These are phyloP conservation scores for Sinonovacula constricta DNA, from an alignment of 1,140 invertebrate genomes.

Conservation along the genomic window DNA sequence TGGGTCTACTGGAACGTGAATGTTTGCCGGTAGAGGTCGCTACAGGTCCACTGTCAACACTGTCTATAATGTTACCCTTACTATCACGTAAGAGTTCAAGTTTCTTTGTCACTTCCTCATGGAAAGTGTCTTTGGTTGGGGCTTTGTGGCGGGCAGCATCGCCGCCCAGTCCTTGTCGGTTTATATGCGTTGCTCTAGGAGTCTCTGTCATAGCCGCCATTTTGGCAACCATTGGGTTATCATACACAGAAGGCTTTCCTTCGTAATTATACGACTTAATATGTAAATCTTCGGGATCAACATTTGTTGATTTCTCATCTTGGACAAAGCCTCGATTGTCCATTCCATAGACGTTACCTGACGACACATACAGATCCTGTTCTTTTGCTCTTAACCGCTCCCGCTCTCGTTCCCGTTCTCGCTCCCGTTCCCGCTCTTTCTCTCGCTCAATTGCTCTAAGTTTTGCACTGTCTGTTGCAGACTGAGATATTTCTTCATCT, in stretches of 20 bases:
- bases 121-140: constrained; percentile 9
- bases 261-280: constrained; percentile 38
- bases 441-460: constrained; percentile 42
- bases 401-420: constrained; percentile 10
- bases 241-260: constrained; percentile 33
- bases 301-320: constrained; percentile 17
- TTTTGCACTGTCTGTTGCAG: constrained; percentile 53
- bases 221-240: constrained; percentile 43
- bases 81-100: constrained; percentile 22
- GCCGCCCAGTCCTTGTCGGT: constrained; percentile 8
- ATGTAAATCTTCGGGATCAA: constrained; percentile 31
- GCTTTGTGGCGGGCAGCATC: neutral
- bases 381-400: neutral
- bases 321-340: constrained; percentile 37
- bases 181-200: constrained; percentile 33
- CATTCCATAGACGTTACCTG: neutral
- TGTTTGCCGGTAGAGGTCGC: constrained; percentile 42
- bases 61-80: constrained; percentile 4
- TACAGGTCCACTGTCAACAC: constrained; percentile 10
- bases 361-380: neutral
- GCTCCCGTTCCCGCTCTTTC: constrained; percentile 3
- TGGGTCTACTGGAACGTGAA: constrained; percentile 24
- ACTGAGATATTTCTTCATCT: constrained; percentile 32
- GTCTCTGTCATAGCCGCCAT: constrained; percentile 43
- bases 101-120: constrained; percentile 37